Evolutionary conservation across 2,888 invertebrate species (phyloP), one percentile per base, ranked within the genome.

Genomic region (Dinocampus coccinellae): DNA sequence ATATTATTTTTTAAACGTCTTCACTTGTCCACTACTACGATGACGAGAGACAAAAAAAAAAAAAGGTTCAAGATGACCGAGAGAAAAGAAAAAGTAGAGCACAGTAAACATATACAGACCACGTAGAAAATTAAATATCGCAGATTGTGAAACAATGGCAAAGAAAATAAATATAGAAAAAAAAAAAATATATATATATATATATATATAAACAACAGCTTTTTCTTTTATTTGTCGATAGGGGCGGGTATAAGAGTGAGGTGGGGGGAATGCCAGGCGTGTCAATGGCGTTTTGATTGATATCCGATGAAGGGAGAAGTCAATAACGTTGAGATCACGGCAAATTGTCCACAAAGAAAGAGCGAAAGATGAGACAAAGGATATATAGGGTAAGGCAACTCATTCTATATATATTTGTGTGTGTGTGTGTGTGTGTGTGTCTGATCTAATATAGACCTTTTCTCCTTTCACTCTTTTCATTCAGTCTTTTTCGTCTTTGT

Each of bases 201-300:
- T n/a, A 39, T 39, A 39, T 39, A 13, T 39, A 70, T 66, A 63
- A 53, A 69, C 34, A 61, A 13, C 36, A 66, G 61, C 47, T 39
- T 75, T 70, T 74, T 74, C 76, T 71, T 75, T 68, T 77, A 78
- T 79, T 77, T 79, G 77, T 73, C 64, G 72, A 74, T 67, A 47
- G 20, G 16, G 47, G 47, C 47, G 47, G 47, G 47, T n/a, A 47
- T 47, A n/a, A 4, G 47, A 16, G 16, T 47, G 16, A 47, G 61
- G 68, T 53, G 42, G 64, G 71, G 70, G 73, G 71, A 70, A 64
- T n/a, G 62, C 36, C 63, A 63, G 73, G 76, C 75, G 75, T 76
- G 78, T 79, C 80, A 78, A 79, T 76, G 79, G 77, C 79, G 77
- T 79, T 79, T 80, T 79, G 80, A 79, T 80, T 80, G 78, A 78